A percentile compares a stretch with the other conserved stretches of the same genome.
Evolutionary conservation across 2,797 vertebrate genomes (phyloP).

Genomic region (Podargus strigoides): DNA sequence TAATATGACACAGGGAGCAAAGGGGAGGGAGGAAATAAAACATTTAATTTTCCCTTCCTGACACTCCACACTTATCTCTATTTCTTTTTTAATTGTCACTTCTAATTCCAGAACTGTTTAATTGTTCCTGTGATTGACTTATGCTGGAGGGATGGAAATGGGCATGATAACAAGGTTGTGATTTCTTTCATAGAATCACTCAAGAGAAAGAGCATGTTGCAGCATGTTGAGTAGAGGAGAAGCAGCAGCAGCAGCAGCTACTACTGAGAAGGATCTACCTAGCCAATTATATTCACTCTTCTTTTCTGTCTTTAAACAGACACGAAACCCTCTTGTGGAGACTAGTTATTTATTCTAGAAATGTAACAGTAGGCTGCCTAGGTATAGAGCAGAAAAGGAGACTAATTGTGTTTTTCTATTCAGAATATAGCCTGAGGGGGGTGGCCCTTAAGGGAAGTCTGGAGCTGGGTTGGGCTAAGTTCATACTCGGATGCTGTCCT

Average conservation of each 20-base stretch:
- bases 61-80: neutral
- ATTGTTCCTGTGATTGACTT: neutral
- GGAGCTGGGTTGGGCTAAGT: neutral
- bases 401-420: neutral
- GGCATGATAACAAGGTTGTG: neutral
- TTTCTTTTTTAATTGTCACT: neutral
- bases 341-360: neutral
- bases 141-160: neutral
- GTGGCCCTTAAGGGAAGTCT: neutral
- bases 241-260: rapidly evolving
- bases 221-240: neutral
- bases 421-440: neutral
- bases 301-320: neutral
- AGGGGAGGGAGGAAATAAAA: neutral
- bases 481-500: neutral
- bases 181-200: neutral
- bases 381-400: neutral
- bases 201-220: neutral
- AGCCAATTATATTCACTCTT: neutral
- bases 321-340: neutral
- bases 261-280: neutral
- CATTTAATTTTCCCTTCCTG: neutral
- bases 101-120: neutral
- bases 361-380: neutral
- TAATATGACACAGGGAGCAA: neutral